Evolutionary conservation across 1,140 invertebrate genomes (phyloP), one percentile per base, ranked within the genome.

Genomic region (Oreohelix idahoensis): DNA sequence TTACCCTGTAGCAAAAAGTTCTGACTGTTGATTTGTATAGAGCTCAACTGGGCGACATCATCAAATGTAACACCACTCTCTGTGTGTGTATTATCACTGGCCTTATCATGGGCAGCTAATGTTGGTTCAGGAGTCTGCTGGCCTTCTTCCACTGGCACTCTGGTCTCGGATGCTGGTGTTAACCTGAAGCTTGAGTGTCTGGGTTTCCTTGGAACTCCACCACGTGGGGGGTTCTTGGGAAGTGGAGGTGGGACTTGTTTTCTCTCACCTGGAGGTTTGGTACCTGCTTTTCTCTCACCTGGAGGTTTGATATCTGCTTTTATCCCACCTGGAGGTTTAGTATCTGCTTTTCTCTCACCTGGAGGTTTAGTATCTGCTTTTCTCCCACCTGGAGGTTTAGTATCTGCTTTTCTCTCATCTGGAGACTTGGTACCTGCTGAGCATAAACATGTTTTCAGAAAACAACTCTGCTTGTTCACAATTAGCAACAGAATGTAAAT

Each of bases 151-250:
- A 11, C 20, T 58, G 45, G 26, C 1, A 36, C 11, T 66, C 17
- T 79, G 26, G 32, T 42, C 32, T 79, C 77, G 5, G 53, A 79
- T 79, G 15, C 35, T 10, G 35, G 35, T 26, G 53, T 26, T 66
- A 8, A 35, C 32, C 35, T 78, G 53, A 15, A 32, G 63, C 17
- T 71, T 70, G 79, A 81, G 2, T 49, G 63, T 49, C 79, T 70
- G 29, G 38, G 69, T 51, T 71, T 81, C 23, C 79, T 70, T 70
- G 69, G 69, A 32, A 71, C 26, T n/a, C 39, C 32, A 51, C 79
- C 79, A 38, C 79, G 23, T 1, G 79, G 79, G 2, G 79, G 79
- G 42, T 81, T 81, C 36, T 81, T 81, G 20, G 79, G 79, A 13
- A 81, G 69, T 45, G 79, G 79, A 26, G 79, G 79, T 38, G 79